phyloP scores from a whole-genome alignment of 2,797 vertebrate species.

The Pipistrellus pygmaeus region DNA sequence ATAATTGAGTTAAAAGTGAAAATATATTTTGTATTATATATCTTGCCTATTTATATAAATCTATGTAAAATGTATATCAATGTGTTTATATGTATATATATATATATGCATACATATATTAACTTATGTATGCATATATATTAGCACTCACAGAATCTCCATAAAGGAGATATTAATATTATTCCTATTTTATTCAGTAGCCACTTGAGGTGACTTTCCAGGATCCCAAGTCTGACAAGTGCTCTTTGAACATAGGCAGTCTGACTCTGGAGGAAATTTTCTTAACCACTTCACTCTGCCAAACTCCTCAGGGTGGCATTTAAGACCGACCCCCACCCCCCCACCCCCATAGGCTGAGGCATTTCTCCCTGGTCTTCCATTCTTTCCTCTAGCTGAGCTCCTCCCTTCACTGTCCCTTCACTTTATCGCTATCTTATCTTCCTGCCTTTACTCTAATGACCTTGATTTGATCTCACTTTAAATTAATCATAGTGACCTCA shows the following conservation, averaged over 20 bases:
- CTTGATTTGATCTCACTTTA: background rate
- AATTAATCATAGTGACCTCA: background rate
- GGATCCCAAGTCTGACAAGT: background rate
- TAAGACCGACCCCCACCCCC: rapidly evolving
- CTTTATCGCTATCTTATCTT: background rate
- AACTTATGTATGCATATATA: background rate
- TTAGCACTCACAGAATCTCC: background rate
- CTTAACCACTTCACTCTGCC: background rate
- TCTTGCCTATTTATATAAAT: background rate
- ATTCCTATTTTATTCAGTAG: background rate
- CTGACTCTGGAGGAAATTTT: background rate
- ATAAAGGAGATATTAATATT: background rate
- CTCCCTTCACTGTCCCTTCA: background rate
- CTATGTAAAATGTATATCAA: background rate
- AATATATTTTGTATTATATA: background rate
- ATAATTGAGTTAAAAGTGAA: background rate
- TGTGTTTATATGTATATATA: background rate
- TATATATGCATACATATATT: background rate
- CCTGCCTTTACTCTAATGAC: background rate
- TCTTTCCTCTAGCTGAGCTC: too few relatives aligned
- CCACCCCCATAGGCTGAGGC: rapidly evolving
- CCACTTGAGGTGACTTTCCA: background rate
- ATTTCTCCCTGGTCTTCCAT: background rate
- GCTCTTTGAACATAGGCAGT: background rate
- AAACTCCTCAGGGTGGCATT: background rate